Conservation (phyloP, 2,797 vertebrate species). For the Enoplosus armatus region DNA sequence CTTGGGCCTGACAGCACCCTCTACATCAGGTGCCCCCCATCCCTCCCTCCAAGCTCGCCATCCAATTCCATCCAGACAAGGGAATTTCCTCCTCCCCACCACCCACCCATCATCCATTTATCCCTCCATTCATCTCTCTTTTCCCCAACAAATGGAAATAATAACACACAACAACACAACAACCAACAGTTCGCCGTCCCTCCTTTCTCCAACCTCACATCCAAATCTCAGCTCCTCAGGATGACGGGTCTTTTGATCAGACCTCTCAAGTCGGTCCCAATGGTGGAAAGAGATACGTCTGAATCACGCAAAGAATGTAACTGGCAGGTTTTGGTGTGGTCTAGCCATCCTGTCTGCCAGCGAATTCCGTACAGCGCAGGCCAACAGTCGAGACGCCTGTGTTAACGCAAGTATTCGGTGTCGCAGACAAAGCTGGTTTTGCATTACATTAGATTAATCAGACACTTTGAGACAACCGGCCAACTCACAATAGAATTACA, state of each 20-base stretch:
- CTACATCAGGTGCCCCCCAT: conserved; percentile 81
- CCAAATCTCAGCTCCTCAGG: conserved; percentile 65
- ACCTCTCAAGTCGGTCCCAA: conserved; percentile 68
- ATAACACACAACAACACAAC: conserved; percentile 83
- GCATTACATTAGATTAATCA: conserved; percentile 80
- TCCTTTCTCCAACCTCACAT: conserved; percentile 61
- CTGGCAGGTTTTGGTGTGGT: conserved; percentile 81
- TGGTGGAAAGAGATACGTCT: conserved; percentile 78
- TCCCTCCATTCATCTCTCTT: conserved; percentile 80
- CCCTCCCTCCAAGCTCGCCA: conserved; percentile 75
- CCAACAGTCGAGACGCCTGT: conserved; percentile 76
- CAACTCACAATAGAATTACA: conserved; percentile 82
- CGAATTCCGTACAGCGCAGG: conserved; percentile 68
- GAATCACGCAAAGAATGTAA: conserved; percentile 81
- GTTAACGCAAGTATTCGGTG: conserved; percentile 73
- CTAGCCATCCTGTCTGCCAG: conserved; percentile 80
- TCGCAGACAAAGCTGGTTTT: conserved; percentile 81
- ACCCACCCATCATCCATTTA: conserved; percentile 79
- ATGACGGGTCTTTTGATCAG: conserved; percentile 78
- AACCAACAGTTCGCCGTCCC: conserved; percentile 62
- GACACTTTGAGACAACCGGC: conserved; percentile 81
- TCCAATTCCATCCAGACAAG: conserved; percentile 82
- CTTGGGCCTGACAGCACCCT: conserved; percentile 80
- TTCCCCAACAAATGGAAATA: conserved; percentile 81
- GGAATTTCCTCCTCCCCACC: conserved; percentile 80